Evolutionary conservation across 2,113 vertebrate species (phyloP), one percentile per base, ranked within the genome.

Genomic region (Entelurus aequoreus): DNA sequence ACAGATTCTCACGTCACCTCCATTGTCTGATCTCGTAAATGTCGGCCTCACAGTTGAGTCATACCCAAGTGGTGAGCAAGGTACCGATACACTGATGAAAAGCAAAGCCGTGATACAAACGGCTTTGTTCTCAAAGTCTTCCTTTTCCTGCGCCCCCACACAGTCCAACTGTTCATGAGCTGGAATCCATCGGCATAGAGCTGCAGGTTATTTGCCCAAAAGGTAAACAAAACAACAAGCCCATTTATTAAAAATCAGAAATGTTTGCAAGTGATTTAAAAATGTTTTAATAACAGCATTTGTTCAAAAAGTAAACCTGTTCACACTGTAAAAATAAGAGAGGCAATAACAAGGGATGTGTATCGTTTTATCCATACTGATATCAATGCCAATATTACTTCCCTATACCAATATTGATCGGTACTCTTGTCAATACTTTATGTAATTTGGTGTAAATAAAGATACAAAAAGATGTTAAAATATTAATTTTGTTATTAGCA

Each of bases 21-120:
- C 66, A 77, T 77, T 79, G 74, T 75, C 72, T 75, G 74, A 81
- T 62, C 52, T 75, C 72, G 71, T 75, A 79, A 84, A 81, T 71
- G 74, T 80, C 61, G 54, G 68, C 70, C 61, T 70, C 19, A 1
- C 14, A 2, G 61, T 77, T 81, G 79, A 84, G 75, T 84, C 81
- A 84, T n/a, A 46, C 12, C 7, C 19, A 49, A 54, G 72, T 79
- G 73, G 71, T 78, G 77, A 71, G 72, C 19, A 19, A 77, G 65
- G 67, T 69, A 71, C 57, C 47, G 48, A 66, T 54, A 52, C 62
- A 62, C 28, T 53, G 54, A 63, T 35, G 46, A 52, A 54, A 68
- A 64, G 63, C 65, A 36, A 21, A 60, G 62, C 42, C 75, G 49
- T 60, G 42, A 78, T 44, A 61, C 71, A 75, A 67, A 70, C 28